Percentiles rank a stretch among this genome's conserved stretches.
Conservation (phyloP, 2,797 vertebrate species). For the Tokudaia muenninki region DNA sequence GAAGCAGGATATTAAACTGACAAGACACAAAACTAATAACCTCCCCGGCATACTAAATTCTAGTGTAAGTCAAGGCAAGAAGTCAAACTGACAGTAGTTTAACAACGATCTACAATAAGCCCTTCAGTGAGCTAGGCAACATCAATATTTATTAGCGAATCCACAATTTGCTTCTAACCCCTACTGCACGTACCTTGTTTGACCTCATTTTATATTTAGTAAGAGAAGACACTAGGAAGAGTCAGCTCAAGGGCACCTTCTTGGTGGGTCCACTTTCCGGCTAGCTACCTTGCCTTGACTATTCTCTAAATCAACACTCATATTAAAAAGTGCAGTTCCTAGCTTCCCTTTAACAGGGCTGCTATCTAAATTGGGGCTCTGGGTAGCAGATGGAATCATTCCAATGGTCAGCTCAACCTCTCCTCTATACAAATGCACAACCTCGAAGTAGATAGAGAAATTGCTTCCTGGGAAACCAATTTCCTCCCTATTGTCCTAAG, state of each 20-base stretch:
- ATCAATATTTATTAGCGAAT: conserved; percentile 61
- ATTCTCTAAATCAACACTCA: conserved; percentile 13
- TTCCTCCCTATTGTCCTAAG: conserved; percentile 76
- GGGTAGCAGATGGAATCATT: conserved; percentile 74
- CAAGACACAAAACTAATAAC: conserved; percentile 33
- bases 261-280: background rate
- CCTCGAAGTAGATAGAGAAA: conserved; percentile 70
- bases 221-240: conserved; percentile 27
- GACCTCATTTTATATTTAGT: conserved; percentile 72
- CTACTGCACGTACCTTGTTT: background rate
- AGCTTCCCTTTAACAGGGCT: conserved; percentile 43
- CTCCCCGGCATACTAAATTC: conserved; percentile 54
- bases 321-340: conserved; percentile 60
- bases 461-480: conserved; percentile 79
- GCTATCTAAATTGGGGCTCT: conserved; percentile 58
- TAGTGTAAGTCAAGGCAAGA: conserved; percentile 57
- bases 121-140: background rate
- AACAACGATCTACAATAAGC: conserved; percentile 42
- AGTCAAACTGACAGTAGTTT: conserved; percentile 52
- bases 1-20: conserved; percentile 37
- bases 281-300: background rate
- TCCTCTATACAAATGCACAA: conserved; percentile 69
- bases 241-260: conserved; percentile 5
- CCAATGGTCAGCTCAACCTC: conserved; percentile 72
- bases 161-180: conserved; percentile 55